Evolutionary conservation across 2,888 invertebrate species (phyloP).

Genomic region (Limnephilus lunatus): DNA sequence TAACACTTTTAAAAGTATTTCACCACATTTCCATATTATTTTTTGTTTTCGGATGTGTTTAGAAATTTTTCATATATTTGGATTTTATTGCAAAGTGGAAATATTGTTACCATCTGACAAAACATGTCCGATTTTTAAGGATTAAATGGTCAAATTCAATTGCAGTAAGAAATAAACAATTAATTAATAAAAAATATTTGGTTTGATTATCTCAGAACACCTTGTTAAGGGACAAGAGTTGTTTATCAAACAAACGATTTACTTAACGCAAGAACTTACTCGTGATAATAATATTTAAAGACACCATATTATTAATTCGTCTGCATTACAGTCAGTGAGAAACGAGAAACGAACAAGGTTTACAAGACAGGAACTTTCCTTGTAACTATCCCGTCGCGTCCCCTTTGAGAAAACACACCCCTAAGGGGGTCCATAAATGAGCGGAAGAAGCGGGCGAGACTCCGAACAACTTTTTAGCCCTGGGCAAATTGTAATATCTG

Average conservation of each 20-base stretch:
- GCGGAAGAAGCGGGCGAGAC: slow-evolving; percentile 51
- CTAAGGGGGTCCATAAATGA: slow-evolving; percentile 48
- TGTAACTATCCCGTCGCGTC: slow-evolving; percentile 12
- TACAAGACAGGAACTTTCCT: slow-evolving; percentile 39
- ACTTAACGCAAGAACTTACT: background rate
- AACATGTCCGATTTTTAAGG: too few relatives aligned
- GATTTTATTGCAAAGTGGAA: too few relatives aligned
- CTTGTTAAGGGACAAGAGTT: background rate
- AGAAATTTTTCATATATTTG: too few relatives aligned
- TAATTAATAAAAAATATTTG: too few relatives aligned
- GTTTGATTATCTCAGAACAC: background rate
- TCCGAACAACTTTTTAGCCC: slow-evolving; percentile 48
- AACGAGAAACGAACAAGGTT: slow-evolving; percentile 25
- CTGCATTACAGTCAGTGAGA: background rate
- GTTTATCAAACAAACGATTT: background rate
- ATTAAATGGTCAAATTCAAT: too few relatives aligned
- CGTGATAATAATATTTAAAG: background rate
- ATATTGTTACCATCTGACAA: too few relatives aligned
- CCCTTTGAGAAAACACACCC: slow-evolving; percentile 46
- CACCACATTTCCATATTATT: too few relatives aligned
- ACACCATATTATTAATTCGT: background rate
- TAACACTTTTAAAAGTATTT: too few relatives aligned
- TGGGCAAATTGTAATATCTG: slow-evolving; percentile 41
- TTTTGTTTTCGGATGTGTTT: too few relatives aligned
- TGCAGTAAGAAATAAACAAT: too few relatives aligned